phyloP scores from a whole-genome alignment of 2,888 invertebrate species.

The Apodemia zela region DNA sequence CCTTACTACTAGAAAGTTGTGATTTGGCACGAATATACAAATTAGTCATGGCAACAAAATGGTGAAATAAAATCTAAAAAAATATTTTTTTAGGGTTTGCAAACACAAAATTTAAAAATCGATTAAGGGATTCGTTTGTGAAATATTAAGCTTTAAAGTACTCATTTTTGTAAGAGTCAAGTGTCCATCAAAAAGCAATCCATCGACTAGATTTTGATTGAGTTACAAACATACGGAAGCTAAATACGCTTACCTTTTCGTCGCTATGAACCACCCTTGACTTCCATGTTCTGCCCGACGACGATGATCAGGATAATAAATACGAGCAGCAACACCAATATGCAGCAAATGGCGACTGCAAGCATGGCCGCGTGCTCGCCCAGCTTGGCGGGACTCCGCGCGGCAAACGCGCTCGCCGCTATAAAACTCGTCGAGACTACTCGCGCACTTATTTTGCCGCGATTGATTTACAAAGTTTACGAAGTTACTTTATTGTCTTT shows the following conservation, averaged over 20 bases:
- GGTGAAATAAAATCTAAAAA: too few relatives aligned
- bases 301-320: slow-evolving; percentile 91
- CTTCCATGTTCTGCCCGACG: slow-evolving; percentile 87
- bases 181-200: too few relatives aligned
- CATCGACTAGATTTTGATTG: too few relatives aligned
- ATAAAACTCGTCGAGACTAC: slow-evolving; percentile 54
- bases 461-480: slow-evolving; percentile 22
- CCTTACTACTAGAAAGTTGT: too few relatives aligned
- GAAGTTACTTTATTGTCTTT: slow-evolving; percentile 17
- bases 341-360: slow-evolving; percentile 91
- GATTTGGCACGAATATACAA: too few relatives aligned
- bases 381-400: slow-evolving; percentile 68
- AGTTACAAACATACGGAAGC: too few relatives aligned
- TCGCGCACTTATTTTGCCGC: slow-evolving; percentile 51
- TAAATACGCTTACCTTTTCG: slow-evolving; percentile 48
- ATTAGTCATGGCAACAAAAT: too few relatives aligned
- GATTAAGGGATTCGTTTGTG: too few relatives aligned
- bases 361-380: slow-evolving; percentile 85
- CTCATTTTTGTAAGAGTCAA: too few relatives aligned
- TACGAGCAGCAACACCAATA: slow-evolving; percentile 88
- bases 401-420: slow-evolving; percentile 56
- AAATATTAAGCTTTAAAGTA: too few relatives aligned
- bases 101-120: too few relatives aligned
- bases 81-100: too few relatives aligned
- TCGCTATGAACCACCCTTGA: slow-evolving; percentile 79